A percentile compares a stretch with the other conserved stretches of the same genome.
Conservation (phyloP, 2,797 vertebrate genomes). For the Enteromius afrohamiltoni region DNA sequence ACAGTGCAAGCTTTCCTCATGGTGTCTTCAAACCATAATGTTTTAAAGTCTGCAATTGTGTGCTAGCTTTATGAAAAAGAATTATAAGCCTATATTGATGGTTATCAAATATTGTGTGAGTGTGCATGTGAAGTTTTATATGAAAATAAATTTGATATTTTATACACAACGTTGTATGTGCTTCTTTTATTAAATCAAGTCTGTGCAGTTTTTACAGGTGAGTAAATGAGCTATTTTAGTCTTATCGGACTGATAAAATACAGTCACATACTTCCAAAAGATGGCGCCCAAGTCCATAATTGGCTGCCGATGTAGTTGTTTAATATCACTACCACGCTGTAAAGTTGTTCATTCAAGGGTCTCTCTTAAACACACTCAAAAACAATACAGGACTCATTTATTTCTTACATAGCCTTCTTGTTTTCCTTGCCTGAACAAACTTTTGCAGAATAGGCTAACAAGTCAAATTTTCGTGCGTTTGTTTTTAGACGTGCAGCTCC, state of each 20-base stretch:
- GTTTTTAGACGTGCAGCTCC: too few species aligned
- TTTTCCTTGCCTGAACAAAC: too few species aligned
- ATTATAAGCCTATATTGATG: constrained; percentile 87
- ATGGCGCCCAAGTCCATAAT: constrained; percentile 9
- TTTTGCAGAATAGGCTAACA: too few species aligned
- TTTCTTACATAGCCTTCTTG: neutral
- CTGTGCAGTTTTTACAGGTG: neutral
- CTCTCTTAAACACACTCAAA: neutral
- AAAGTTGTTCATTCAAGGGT: neutral
- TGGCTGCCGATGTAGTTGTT: neutral
- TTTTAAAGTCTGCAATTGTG: constrained; percentile 86
- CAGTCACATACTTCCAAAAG: constrained; percentile 2
- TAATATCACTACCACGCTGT: neutral
- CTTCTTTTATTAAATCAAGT: neutral
- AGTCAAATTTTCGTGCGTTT: too few species aligned
- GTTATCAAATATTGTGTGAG: constrained; percentile 90
- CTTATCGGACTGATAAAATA: neutral
- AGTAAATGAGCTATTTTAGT: neutral
- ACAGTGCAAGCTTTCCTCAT: constrained; percentile 90
- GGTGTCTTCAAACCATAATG: constrained; percentile 94
- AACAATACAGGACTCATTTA: neutral
- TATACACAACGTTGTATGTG: constrained; percentile 72
- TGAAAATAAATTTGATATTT: constrained; percentile 99
- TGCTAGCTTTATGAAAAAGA: constrained; percentile 88
- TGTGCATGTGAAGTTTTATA: constrained; percentile 95